phyloP scores from a whole-genome alignment of 2,797 vertebrate species.

The Notolepis coatsorum region DNA sequence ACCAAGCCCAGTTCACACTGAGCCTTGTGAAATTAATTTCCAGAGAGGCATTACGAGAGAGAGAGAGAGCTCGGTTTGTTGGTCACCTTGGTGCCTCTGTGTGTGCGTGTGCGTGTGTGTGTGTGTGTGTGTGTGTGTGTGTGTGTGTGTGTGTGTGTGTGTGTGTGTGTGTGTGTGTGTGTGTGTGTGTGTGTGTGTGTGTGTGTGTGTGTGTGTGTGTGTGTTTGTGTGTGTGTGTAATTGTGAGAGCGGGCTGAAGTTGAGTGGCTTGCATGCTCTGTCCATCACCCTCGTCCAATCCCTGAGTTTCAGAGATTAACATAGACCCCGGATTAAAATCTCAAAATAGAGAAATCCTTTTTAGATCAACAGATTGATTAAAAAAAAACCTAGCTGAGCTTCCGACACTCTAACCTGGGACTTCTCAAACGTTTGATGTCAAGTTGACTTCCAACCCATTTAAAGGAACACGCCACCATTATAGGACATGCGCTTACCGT shows the following conservation, averaged over 20 bases:
- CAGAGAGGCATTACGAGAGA: constrained; percentile 75
- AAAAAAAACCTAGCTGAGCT: constrained; percentile 50
- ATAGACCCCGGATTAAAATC: constrained; percentile 81
- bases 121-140: neutral
- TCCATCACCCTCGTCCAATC: constrained; percentile 70
- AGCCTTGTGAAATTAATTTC: constrained; percentile 76
- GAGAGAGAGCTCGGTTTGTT: constrained; percentile 66
- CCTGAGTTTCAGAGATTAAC: constrained; percentile 79
- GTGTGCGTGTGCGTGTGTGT: constrained; percentile 9
- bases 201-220: constrained; percentile 7
- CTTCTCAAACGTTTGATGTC: constrained; percentile 17
- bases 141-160: neutral
- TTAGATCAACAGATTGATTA: constrained; percentile 78
- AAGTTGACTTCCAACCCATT: neutral
- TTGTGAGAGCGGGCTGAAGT: constrained; percentile 62
- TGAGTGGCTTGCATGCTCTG: constrained; percentile 71
- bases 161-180: neutral
- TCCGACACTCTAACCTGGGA: constrained; percentile 57
- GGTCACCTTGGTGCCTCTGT: constrained; percentile 59
- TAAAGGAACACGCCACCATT: no score
- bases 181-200: neutral
- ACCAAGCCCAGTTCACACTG: constrained; percentile 22
- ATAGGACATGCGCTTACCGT: no score
- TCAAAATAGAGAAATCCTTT: constrained; percentile 84
- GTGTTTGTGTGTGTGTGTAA: constrained; percentile 52